A percentile compares a stretch with the other conserved stretches of the same genome.
phyloP scores from a whole-genome alignment of 1,140 invertebrate species.

The Drosophila kohkoa region DNA sequence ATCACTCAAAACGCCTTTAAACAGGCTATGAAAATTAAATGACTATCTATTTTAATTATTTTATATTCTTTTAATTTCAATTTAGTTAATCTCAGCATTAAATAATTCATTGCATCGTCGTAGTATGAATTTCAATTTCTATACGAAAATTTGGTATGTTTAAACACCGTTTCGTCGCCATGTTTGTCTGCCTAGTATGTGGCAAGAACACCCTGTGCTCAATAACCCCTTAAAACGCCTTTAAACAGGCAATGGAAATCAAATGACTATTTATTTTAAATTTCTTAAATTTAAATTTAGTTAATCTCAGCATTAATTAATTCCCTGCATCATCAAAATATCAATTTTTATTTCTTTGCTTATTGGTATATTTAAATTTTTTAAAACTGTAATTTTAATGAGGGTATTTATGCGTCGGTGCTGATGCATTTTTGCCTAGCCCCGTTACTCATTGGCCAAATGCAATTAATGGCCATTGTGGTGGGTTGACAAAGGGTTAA shows the following conservation, averaged over 20 bases:
- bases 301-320: too few species aligned
- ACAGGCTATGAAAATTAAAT: neutral
- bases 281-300: too few species aligned
- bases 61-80: neutral
- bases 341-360: too few species aligned
- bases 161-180: too few species aligned
- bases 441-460: constrained; percentile 17
- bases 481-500: constrained; percentile 41
- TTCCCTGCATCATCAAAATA: too few species aligned
- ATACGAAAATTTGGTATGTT: too few species aligned
- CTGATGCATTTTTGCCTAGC: neutral
- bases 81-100: neutral
- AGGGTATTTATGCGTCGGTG: constrained; percentile 7
- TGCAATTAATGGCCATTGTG: constrained; percentile 43
- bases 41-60: neutral
- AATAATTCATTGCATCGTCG: too few species aligned
- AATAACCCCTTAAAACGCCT: too few species aligned
- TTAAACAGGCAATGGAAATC: neutral
- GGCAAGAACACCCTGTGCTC: too few species aligned
- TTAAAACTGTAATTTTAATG: too few species aligned
- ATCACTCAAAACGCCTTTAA: neutral
- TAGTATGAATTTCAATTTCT: too few species aligned
- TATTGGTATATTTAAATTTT: neutral
- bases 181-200: too few species aligned
- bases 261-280: neutral